Evolutionary conservation across 2,797 vertebrate species (phyloP).

Genomic region (Fistularia commersonii): DNA sequence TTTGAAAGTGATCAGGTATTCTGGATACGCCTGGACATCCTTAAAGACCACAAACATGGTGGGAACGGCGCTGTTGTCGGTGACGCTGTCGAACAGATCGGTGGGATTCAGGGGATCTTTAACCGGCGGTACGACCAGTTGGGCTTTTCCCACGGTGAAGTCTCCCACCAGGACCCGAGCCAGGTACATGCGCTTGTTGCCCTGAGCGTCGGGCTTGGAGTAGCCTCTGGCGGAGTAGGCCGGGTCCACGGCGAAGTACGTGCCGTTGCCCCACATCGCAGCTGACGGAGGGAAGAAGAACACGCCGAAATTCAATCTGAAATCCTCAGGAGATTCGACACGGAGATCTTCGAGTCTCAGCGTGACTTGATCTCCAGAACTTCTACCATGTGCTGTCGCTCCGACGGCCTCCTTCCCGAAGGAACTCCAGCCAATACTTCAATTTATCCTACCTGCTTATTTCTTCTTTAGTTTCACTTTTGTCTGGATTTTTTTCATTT

Average conservation of each 20-base stretch:
- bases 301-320: neutral
- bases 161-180: constrained; percentile 71
- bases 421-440: no score
- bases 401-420: no score
- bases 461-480: no score
- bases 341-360: no score
- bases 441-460: no score
- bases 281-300: constrained; percentile 22
- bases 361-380: no score
- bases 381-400: no score
- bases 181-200: constrained; percentile 63
- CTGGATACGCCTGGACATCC: constrained; percentile 72
- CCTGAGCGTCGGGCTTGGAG: neutral
- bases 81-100: constrained; percentile 70
- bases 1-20: constrained; percentile 68
- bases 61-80: constrained; percentile 6
- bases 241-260: constrained; percentile 69
- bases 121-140: constrained; percentile 47
- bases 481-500: no score
- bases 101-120: constrained; percentile 16
- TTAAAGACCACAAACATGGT: constrained; percentile 67
- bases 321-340: no score
- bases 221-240: constrained; percentile 50
- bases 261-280: constrained; percentile 55
- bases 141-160: neutral